phyloP scores from a whole-genome alignment of 1,140 invertebrate species.

The Brachystomella parvula region DNA sequence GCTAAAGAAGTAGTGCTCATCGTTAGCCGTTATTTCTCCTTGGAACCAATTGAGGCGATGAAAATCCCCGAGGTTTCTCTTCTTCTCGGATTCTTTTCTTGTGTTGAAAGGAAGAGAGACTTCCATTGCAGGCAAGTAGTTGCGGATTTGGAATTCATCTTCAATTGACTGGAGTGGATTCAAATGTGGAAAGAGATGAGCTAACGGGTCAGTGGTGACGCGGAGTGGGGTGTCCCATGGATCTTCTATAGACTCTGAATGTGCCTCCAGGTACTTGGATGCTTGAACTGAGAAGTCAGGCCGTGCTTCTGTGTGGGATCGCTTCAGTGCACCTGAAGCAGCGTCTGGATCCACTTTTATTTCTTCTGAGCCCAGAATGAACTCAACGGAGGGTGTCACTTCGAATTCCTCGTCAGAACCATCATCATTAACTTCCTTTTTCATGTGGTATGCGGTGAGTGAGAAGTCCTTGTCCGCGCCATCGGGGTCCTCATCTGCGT shows the following conservation, averaged over 20 bases:
- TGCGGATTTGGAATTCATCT: background rate
- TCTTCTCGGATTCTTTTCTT: background rate
- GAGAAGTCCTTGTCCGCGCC: background rate
- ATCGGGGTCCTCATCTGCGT: background rate
- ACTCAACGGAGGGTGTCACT: background rate
- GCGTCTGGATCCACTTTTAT: background rate
- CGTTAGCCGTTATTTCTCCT: conserved; percentile 10
- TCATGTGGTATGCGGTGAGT: background rate
- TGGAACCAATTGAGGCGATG: conserved; percentile 27
- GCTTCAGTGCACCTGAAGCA: background rate
- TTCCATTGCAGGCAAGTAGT: conserved; percentile 12
- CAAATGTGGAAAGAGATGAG: background rate
- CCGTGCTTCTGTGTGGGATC: background rate
- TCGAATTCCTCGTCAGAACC: background rate
- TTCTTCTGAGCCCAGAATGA: background rate
- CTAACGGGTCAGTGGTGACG: background rate
- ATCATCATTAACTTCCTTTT: background rate
- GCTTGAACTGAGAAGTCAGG: background rate
- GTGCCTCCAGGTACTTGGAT: background rate
- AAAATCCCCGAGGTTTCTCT: conserved; percentile 5
- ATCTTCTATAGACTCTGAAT: background rate
- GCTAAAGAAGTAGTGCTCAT: background rate
- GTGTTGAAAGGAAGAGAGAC: conserved; percentile 7
- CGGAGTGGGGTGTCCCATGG: conserved; percentile 18
- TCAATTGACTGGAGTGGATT: background rate